Percentiles rank a stretch among this genome's conserved stretches.
Conservation (phyloP, 1,140 invertebrate genomes). For the Heliothis virescens region DNA sequence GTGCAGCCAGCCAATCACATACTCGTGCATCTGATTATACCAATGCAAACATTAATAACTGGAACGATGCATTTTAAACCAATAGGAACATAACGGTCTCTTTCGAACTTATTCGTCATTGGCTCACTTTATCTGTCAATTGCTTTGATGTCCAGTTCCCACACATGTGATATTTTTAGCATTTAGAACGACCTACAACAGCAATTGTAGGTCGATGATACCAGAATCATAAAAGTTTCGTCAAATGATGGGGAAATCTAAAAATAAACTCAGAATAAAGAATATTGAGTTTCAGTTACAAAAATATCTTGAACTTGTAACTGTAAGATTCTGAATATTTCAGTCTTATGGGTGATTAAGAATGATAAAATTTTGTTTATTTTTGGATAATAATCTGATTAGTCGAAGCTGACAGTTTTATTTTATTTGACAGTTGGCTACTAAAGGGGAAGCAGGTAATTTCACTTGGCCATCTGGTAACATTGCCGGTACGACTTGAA, state of each 20-base stretch:
- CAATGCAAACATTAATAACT: not conserved
- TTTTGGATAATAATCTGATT: too few relatives aligned
- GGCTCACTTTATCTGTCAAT: slow-evolving; percentile 9
- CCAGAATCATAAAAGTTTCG: not conserved
- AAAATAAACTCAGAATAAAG: too few relatives aligned
- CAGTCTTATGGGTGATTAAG: too few relatives aligned
- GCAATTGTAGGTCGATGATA: slow-evolving; percentile 30
- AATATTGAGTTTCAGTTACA: too few relatives aligned
- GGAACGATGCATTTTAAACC: not conserved
- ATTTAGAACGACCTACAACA: slow-evolving; percentile 43
- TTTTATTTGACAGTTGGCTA: too few relatives aligned
- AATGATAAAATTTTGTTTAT: too few relatives aligned
- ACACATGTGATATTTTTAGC: not conserved
- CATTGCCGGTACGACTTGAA: slow-evolving; percentile 63
- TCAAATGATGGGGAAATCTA: not conserved
- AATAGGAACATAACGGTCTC: not conserved
- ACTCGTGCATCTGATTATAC: too few relatives aligned
- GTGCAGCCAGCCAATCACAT: too few relatives aligned
- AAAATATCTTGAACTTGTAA: too few relatives aligned
- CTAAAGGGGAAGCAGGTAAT: not conserved
- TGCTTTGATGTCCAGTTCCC: not conserved
- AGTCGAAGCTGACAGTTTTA: too few relatives aligned
- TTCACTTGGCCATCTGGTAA: slow-evolving; percentile 51
- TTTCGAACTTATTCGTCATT: not conserved
- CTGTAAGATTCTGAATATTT: too few relatives aligned